Evolutionary conservation across 1,140 invertebrate species (phyloP).

Genomic region (Drosophila albomicans): DNA sequence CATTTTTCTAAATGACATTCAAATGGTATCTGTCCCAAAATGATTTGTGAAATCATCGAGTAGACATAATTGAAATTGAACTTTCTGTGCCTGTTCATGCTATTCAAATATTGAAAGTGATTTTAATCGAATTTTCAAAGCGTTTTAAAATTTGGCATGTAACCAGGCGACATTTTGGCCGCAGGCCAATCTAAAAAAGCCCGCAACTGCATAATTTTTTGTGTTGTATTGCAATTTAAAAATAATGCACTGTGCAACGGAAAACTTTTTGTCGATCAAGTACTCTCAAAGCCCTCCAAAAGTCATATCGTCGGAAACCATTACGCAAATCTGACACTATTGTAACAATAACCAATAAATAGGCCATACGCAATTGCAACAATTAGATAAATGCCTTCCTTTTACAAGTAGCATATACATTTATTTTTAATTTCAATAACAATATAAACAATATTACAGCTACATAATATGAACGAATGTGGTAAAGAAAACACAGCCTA

Average conservation of each 20-base stretch:
- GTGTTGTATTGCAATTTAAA: conserved; percentile 55
- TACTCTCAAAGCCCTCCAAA: conserved; percentile 41
- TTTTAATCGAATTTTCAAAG: conserved; percentile 63
- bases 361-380: background rate
- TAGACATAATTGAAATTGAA: conserved; percentile 79
- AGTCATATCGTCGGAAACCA: background rate
- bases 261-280: conserved; percentile 11
- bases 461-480: conserved; percentile 26
- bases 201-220: conserved; percentile 61
- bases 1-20: conserved; percentile 17
- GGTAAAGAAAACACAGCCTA: conserved; percentile 33
- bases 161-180: conserved; percentile 69
- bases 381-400: conserved; percentile 1
- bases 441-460: conserved; percentile 18
- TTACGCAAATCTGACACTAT: conserved; percentile 4
- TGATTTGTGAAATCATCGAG: conserved; percentile 64
- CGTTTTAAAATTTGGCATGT: conserved; percentile 68
- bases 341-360: background rate
- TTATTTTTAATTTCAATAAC: conserved; percentile 40
- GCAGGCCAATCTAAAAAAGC: conserved; percentile 53
- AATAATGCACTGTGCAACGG: conserved; percentile 57
- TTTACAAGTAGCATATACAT: conserved; percentile 34
- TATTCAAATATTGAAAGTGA: conserved; percentile 63
- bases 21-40: conserved; percentile 8
- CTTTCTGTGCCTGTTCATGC: conserved; percentile 28